A percentile compares a stretch with the other conserved stretches of the same genome.
These are phyloP conservation scores for Dendrolimus pini DNA, from an alignment of 2,888 invertebrate genomes.

Conservation along the genomic window DNA sequence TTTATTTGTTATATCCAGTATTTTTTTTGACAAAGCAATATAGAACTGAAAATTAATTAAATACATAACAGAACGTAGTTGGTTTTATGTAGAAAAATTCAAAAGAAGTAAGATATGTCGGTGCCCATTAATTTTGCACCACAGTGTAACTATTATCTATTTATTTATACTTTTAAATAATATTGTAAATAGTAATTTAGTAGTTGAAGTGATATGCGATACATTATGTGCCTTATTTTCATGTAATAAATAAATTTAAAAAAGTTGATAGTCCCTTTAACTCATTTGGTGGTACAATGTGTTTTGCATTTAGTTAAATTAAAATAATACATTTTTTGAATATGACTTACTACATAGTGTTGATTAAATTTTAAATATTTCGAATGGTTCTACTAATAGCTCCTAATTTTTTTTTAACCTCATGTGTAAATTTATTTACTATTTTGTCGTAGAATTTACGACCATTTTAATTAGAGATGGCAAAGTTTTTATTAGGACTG, in stretches of 20 bases:
- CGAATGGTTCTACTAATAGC: not conserved
- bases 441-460: no score
- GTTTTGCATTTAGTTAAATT: not conserved
- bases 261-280: not conserved
- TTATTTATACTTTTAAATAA: slow-evolving; percentile 40
- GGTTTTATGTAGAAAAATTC: no score
- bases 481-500: no score
- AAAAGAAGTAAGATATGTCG: no score
- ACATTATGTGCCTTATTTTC: slow-evolving; percentile 53
- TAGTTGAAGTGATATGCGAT: slow-evolving; percentile 48
- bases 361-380: not conserved
- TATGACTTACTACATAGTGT: not conserved
- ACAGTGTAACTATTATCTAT: slow-evolving; percentile 12
- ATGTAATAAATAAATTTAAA: slow-evolving; percentile 16
- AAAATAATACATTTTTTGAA: not conserved
- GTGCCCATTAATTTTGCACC: slow-evolving; percentile 4
- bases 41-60: no score
- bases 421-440: not conserved
- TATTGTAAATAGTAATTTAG: slow-evolving; percentile 47
- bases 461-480: no score
- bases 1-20: no score
- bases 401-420: slow-evolving; percentile 1
- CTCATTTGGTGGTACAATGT: not conserved
- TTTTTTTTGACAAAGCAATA: no score
- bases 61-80: no score